A percentile compares a stretch with the other conserved stretches of the same genome.
Conservation (phyloP, 2,888 invertebrate genomes). For the Trichacis sp. region DNA sequence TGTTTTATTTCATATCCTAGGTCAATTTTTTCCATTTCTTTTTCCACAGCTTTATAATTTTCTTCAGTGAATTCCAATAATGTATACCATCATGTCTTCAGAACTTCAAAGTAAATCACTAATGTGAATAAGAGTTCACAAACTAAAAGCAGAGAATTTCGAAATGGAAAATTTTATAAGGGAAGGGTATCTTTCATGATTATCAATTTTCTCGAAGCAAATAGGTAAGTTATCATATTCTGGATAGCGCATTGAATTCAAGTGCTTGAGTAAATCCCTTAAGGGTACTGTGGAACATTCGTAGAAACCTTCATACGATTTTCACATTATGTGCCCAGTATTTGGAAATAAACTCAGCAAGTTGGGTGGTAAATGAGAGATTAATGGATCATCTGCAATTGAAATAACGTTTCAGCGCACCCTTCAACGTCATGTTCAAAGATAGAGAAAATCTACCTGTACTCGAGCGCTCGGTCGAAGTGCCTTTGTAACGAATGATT, state of each 20-base stretch:
- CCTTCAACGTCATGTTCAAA: constrained; percentile 19
- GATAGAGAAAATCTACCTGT: constrained; percentile 19
- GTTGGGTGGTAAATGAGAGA: constrained; percentile 18
- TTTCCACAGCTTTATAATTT: no score
- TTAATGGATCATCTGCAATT: constrained; percentile 24
- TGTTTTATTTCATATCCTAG: no score
- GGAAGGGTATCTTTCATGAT: no score
- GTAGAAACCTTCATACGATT: constrained; percentile 11
- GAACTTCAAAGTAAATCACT: no score
- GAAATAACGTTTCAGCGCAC: constrained; percentile 20
- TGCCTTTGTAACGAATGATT: constrained; percentile 23
- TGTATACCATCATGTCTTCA: no score
- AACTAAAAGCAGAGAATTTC: no score
- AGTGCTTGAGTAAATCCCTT: background rate
- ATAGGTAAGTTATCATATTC: background rate
- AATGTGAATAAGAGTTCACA: no score
- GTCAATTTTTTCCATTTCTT: no score
- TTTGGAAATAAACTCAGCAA: constrained; percentile 25
- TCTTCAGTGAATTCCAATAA: no score
- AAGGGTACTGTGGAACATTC: constrained; percentile 7
- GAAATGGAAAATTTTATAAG: no score
- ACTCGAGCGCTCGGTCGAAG: constrained; percentile 18
- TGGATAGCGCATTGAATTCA: background rate
- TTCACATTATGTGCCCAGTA: constrained; percentile 12
- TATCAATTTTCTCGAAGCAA: no score